phyloP scores from a whole-genome alignment of 1,140 invertebrate species.

The Drosophila subpulchrella region DNA sequence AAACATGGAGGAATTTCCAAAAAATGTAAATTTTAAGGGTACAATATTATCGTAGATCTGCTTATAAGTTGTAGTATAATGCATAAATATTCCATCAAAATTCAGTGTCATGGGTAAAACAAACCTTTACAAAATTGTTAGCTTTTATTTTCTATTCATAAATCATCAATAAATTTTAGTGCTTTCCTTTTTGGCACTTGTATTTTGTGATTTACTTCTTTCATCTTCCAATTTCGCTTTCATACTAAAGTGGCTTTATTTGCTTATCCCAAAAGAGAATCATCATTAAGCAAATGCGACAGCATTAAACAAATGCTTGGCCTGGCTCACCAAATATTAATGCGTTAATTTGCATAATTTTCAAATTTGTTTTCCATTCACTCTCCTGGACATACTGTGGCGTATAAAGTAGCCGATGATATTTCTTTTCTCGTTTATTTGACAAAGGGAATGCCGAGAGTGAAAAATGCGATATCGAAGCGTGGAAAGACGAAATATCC shows the following conservation, averaged over 20 bases:
- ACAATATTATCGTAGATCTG: no score
- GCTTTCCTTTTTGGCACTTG: constrained; percentile 10
- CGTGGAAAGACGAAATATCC: constrained; percentile 11
- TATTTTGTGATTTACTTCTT: constrained; percentile 8
- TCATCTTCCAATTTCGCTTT: constrained; percentile 21
- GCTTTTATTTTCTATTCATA: constrained; percentile 6
- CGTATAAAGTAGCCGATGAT: constrained; percentile 63
- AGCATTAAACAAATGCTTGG: constrained; percentile 48
- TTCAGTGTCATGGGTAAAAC: not conserved
- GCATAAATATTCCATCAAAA: not conserved
- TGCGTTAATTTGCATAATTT: constrained; percentile 72
- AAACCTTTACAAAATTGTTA: no score
- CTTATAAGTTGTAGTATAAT: no score
- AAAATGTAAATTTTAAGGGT: no score
- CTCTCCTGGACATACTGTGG: constrained; percentile 39
- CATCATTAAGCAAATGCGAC: constrained; percentile 56
- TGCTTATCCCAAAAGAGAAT: constrained; percentile 34
- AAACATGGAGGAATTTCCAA: no score
- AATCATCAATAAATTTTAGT: not conserved
- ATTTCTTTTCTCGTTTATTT: constrained; percentile 37
- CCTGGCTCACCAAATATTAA: constrained; percentile 57
- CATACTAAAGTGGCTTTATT: constrained; percentile 19
- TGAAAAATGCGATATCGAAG: constrained; percentile 37
- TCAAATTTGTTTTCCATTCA: constrained; percentile 66
- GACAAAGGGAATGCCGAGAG: constrained; percentile 50